These are phyloP conservation scores for Leptura quadrifasciata DNA, from an alignment of 2,888 invertebrate species.

Conservation along the genomic window DNA sequence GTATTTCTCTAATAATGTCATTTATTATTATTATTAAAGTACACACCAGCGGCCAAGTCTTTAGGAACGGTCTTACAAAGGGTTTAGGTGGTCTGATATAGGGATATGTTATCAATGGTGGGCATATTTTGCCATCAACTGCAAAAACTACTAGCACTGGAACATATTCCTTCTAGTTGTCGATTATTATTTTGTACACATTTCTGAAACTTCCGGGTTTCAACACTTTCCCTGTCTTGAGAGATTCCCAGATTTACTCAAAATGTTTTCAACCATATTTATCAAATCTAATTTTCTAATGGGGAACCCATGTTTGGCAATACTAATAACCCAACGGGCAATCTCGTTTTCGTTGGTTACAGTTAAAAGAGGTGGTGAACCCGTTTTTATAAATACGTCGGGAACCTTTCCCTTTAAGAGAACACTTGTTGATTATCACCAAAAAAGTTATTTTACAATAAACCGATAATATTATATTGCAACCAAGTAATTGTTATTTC, in stretches of 20 bases:
- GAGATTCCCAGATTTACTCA: conserved; percentile 20
- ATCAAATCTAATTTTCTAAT: not conserved
- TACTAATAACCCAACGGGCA: not conserved
- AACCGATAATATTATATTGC: too few species aligned
- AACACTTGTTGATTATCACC: too few species aligned
- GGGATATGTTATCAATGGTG: conserved; percentile 54
- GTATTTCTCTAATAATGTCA: too few species aligned
- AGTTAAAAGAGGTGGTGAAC: not conserved
- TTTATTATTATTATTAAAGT: too few species aligned
- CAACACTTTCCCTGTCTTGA: conserved; percentile 48
- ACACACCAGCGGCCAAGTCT: too few species aligned
- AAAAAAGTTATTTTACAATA: too few species aligned
- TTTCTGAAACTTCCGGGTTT: conserved; percentile 51
- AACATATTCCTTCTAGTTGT: conserved; percentile 62
- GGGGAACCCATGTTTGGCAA: too few species aligned
- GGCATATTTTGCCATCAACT: conserved; percentile 41
- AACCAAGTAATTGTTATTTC: too few species aligned
- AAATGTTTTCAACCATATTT: not conserved
- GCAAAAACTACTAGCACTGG: conserved; percentile 59
- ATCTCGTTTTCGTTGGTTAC: not conserved
- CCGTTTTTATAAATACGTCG: not conserved
- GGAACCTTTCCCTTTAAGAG: not conserved
- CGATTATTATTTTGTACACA: conserved; percentile 56
- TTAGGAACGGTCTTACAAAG: conserved; percentile 37
- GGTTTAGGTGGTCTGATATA: conserved; percentile 48